phyloP scores from a whole-genome alignment of 1,140 invertebrate species.

The Drosophila neocordata region DNA sequence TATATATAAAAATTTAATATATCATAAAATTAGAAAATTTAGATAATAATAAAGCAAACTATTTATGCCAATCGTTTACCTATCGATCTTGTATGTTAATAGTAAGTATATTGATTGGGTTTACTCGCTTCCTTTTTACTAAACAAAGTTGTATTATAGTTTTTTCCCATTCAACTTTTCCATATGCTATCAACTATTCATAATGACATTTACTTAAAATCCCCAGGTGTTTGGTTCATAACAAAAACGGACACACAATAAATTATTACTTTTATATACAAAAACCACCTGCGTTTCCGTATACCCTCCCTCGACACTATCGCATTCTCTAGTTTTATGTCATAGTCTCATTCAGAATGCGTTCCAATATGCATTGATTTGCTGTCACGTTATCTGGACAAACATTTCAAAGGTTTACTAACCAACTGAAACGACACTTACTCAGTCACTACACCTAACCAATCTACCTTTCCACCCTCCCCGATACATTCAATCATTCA shows the following conservation, averaged over 20 bases:
- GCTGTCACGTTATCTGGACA: conserved; percentile 63
- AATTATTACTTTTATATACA: conserved; percentile 44
- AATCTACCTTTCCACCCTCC: no score
- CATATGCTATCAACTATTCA: conserved; percentile 6
- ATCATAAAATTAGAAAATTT: no score
- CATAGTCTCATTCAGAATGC: conserved; percentile 36
- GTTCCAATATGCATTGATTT: conserved; percentile 73
- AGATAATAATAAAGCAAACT: no score
- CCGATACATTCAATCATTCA: neutral
- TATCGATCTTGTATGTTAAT: no score
- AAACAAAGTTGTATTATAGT: neutral
- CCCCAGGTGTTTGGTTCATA: conserved; percentile 39
- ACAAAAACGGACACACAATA: conserved; percentile 36
- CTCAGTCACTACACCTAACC: neutral
- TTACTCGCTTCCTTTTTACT: no score
- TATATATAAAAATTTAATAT: no score
- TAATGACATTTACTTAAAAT: neutral
- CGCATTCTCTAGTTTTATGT: neutral
- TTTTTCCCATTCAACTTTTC: neutral
- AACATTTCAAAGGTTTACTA: conserved; percentile 55
- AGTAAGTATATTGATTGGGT: no score
- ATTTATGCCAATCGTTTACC: no score
- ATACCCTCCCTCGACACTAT: conserved; percentile 1
- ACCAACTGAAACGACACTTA: conserved; percentile 22
- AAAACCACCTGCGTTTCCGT: conserved; percentile 16